A percentile compares a stretch with the other conserved stretches of the same genome.
phyloP scores from a whole-genome alignment of 1,140 invertebrate species.

The Muscidifurax raptorellus region DNA sequence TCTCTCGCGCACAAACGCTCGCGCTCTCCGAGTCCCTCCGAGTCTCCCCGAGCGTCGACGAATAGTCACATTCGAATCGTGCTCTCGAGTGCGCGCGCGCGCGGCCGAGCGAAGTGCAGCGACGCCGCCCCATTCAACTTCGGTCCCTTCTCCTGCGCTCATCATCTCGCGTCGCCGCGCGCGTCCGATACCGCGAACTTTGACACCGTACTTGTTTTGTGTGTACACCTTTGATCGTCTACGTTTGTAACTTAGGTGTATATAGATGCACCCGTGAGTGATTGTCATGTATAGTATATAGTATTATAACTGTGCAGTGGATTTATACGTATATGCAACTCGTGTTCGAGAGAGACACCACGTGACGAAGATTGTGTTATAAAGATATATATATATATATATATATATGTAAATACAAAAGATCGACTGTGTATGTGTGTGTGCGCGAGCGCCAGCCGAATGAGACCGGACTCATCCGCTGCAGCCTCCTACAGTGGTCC shows the following conservation, averaged over 20 bases:
- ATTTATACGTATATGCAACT: too few species aligned
- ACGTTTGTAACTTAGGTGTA: too few species aligned
- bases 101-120: slow-evolving; percentile 44
- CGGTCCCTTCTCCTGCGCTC: not conserved
- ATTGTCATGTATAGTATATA: too few species aligned
- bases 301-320: too few species aligned
- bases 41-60: slow-evolving; percentile 54
- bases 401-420: not conserved
- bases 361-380: too few species aligned
- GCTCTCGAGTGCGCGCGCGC: slow-evolving; percentile 60
- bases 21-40: slow-evolving; percentile 53
- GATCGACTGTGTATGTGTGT: not conserved
- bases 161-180: not conserved
- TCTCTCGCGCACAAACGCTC: slow-evolving; percentile 33
- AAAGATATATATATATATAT: not conserved
- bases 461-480: not conserved
- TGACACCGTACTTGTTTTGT: not conserved
- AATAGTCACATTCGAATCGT: slow-evolving; percentile 63
- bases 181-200: not conserved
- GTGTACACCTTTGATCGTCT: too few species aligned
- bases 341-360: too few species aligned
- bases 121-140: not conserved
- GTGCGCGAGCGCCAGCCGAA: not conserved
- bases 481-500: not conserved
- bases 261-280: too few species aligned